Conservation (phyloP, 2,113 vertebrate species). For the Motacilla tschutschensis region DNA sequence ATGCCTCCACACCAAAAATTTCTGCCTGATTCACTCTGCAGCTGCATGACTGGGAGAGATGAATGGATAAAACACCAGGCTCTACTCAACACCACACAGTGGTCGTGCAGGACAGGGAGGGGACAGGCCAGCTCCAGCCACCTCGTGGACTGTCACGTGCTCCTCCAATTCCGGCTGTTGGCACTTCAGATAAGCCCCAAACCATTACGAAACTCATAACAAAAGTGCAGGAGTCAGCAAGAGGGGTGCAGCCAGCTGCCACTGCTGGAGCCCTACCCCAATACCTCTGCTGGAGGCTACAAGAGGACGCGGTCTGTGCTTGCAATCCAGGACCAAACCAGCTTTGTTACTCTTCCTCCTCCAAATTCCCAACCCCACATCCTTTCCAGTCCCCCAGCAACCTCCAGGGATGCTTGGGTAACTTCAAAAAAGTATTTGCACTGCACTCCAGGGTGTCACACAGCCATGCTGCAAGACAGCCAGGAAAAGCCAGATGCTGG, state of each 20-base stretch:
- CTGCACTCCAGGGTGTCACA: fast-evolving
- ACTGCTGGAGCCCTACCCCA: background rate
- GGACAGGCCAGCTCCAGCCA: background rate
- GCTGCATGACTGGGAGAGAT: background rate
- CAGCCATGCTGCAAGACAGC: fast-evolving
- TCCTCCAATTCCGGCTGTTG: background rate
- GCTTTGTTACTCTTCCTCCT: background rate
- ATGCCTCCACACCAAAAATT: fast-evolving
- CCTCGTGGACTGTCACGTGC: background rate
- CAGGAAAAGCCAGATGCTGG: background rate
- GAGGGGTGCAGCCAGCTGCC: background rate
- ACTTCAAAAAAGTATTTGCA: background rate
- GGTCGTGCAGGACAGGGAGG: fast-evolving
- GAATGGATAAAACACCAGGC: background rate
- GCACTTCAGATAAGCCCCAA: background rate
- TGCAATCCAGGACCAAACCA: fast-evolving
- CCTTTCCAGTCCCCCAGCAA: background rate
- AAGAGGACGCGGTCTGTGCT: background rate
- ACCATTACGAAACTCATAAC: background rate
- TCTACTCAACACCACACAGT: background rate
- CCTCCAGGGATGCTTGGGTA: background rate
- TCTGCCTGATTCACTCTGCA: fast-evolving
- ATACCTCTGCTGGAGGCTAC: background rate
- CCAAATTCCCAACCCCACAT: background rate
- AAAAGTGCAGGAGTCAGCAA: constrained; percentile 32